A percentile compares a stretch with the other conserved stretches of the same genome.
phyloP scores from a whole-genome alignment of 2,888 invertebrate genomes.

The Stenodera caucasica region DNA sequence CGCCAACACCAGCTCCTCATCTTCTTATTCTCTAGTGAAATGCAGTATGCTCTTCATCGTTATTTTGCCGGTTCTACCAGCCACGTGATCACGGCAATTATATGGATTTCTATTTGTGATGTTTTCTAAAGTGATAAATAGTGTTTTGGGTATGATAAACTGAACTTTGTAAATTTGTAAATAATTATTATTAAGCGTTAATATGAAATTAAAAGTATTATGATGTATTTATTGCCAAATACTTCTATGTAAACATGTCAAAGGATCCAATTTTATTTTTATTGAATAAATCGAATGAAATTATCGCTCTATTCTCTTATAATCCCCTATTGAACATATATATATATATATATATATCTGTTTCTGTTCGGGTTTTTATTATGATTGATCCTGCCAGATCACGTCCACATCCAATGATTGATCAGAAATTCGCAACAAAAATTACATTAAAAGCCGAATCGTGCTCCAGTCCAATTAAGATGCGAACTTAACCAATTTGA shows the following conservation, averaged over 20 bases:
- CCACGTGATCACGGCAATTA: constrained; percentile 38
- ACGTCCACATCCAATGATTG: constrained; percentile 22
- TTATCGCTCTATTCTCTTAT: neutral
- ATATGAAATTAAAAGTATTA: constrained; percentile 16
- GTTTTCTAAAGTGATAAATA: constrained; percentile 33
- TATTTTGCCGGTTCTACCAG: constrained; percentile 37
- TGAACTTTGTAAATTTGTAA: constrained; percentile 42
- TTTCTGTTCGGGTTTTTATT: constrained; percentile 16
- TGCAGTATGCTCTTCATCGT: constrained; percentile 42
- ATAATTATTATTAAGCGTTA: constrained; percentile 34
- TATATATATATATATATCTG: too few relatives aligned
- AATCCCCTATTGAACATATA: too few relatives aligned
- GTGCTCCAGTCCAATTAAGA: neutral
- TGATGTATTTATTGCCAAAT: constrained; percentile 35
- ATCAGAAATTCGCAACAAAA: constrained; percentile 9
- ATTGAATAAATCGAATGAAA: constrained; percentile 29
- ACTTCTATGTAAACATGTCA: constrained; percentile 38
- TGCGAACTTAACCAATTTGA: neutral
- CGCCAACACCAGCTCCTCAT: constrained; percentile 59
- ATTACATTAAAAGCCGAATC: too few relatives aligned
- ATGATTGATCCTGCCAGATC: constrained; percentile 25
- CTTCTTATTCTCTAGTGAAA: constrained; percentile 40
- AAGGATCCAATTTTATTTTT: constrained; percentile 40
- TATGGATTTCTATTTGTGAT: constrained; percentile 26
- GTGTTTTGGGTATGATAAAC: constrained; percentile 19